Percentiles rank a stretch among this genome's conserved stretches.
Evolutionary conservation across 2,888 invertebrate genomes (phyloP).

Genomic region (Andrena praecox): DNA sequence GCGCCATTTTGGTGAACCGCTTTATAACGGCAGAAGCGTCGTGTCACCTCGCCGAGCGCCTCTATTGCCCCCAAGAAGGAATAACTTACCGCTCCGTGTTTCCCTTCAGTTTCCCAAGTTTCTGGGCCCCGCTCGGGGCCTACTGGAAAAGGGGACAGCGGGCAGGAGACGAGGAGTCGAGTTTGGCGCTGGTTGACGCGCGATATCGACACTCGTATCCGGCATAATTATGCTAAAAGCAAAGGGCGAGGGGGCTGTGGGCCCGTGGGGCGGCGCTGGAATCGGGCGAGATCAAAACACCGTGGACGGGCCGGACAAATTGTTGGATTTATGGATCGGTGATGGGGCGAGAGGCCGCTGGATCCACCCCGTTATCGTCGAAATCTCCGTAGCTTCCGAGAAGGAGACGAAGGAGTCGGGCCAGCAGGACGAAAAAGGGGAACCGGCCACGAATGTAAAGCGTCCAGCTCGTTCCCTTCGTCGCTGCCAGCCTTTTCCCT

Average conservation of each 20-base stretch:
- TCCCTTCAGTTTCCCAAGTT: background rate
- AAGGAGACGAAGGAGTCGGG: slow-evolving; percentile 65
- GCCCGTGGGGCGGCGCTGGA: slow-evolving; percentile 69
- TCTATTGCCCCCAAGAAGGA: too few relatives aligned
- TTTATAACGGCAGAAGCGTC: slow-evolving; percentile 35
- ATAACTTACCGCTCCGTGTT: too few relatives aligned
- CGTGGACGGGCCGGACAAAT: slow-evolving; percentile 82
- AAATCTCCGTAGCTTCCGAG: slow-evolving; percentile 82
- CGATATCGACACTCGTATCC: slow-evolving; percentile 70
- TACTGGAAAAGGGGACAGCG: background rate
- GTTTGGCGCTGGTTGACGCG: slow-evolving; percentile 49
- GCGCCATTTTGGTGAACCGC: slow-evolving; percentile 72
- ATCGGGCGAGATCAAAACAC: slow-evolving; percentile 83
- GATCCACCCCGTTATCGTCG: slow-evolving; percentile 79
- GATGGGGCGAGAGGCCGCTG: slow-evolving; percentile 75
- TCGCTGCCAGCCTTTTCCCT: slow-evolving; percentile 12
- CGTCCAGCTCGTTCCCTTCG: slow-evolving; percentile 20
- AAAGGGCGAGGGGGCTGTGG: slow-evolving; percentile 44
- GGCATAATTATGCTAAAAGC: slow-evolving; percentile 79
- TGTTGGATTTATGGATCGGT: slow-evolving; percentile 83
- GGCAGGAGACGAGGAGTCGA: slow-evolving; percentile 9
- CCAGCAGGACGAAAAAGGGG: slow-evolving; percentile 47
- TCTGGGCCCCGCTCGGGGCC: background rate
- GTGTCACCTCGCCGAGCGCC: slow-evolving; percentile 7
- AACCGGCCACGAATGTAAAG: slow-evolving; percentile 59